Base-by-base conservation (phyloP, 2,888 invertebrate genomes). In the Hesperia comma region DNA sequence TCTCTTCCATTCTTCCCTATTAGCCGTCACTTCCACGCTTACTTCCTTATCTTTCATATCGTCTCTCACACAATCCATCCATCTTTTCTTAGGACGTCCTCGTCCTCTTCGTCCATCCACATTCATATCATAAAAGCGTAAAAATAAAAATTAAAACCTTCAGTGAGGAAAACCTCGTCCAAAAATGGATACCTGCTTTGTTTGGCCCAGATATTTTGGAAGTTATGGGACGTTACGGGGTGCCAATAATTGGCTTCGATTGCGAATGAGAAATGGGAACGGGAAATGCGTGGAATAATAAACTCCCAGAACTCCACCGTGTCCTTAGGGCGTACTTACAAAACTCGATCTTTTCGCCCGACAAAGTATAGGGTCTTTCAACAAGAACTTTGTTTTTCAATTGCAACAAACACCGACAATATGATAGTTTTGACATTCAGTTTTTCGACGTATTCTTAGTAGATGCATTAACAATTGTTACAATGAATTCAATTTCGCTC, bases 211-310 rank as follows among this genome's bases (percentile, higher is more conserved):
- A 54, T 33, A 54, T 32, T 33, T 54, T 15, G 17, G 32, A 54
- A 54, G 32, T 33, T 33, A 33, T 33, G 15, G 54, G 32, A 33
- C 54, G n/a, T 54, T 54, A 54, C 15, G 15, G 54, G 15, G 8
- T 54, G 54, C 54, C 33, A 15, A 54, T 54, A 15, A 32, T 32
- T 54, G 49, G 10, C 54, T 32, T 54, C 32, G 33, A 33, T 33
- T 49, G 49, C 12, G 19, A 12, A 12, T 14, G 53, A 2, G 15
- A 54, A 54, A 10, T 6, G 54, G 54, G n/a, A 54, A 54, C 54
- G 54, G 33, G 54, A 33, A 33, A 33, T 33, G 54, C 32, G 33
- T 33, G 33, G 54, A 54, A 54, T 54, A 54, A 54, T 54, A 54
- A 54, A 32, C 19, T 49, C 26, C 1, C 8, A 8, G 32, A 54